Percentiles rank a stretch among this genome's conserved stretches.
Evolutionary conservation across 2,888 invertebrate species (phyloP).

Genomic region (Hipparchia semele): DNA sequence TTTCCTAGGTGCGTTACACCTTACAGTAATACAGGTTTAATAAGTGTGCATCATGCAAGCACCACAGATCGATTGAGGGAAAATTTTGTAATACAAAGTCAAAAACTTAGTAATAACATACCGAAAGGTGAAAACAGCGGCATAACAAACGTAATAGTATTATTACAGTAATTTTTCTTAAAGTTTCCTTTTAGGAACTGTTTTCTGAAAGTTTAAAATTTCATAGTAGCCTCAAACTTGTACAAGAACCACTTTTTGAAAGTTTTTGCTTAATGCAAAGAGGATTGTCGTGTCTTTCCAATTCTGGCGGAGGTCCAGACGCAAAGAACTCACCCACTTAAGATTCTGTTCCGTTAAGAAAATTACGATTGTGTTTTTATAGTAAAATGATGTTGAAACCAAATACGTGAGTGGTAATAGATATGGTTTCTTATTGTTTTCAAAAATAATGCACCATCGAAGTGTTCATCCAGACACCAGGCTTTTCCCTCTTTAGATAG

Average conservation of each 20-base stretch:
- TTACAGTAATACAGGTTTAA: no score
- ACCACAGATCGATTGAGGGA: no score
- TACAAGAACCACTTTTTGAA: constrained; percentile 11
- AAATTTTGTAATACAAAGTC: no score
- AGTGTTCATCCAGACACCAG: no score
- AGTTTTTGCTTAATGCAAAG: constrained; percentile 26
- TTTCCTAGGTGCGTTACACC: no score
- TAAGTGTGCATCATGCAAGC: no score
- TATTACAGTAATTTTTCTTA: no score
- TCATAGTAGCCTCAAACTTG: constrained; percentile 18
- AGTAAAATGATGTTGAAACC: background rate
- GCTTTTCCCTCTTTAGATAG: no score
- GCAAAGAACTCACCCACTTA: background rate
- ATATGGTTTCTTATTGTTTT: background rate
- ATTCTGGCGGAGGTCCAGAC: constrained; percentile 26
- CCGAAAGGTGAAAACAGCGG: no score
- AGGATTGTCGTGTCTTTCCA: constrained; percentile 24
- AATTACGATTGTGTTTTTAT: background rate
- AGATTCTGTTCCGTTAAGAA: constrained; percentile 17
- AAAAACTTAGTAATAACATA: no score
- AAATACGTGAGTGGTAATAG: background rate
- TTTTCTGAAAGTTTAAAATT: constrained; percentile 12
- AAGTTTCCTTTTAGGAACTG: background rate
- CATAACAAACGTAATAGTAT: no score
- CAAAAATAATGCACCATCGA: no score